Evolutionary conservation across 2,113 vertebrate species (phyloP).

Genomic region (Rousettus leschenaultii): DNA sequence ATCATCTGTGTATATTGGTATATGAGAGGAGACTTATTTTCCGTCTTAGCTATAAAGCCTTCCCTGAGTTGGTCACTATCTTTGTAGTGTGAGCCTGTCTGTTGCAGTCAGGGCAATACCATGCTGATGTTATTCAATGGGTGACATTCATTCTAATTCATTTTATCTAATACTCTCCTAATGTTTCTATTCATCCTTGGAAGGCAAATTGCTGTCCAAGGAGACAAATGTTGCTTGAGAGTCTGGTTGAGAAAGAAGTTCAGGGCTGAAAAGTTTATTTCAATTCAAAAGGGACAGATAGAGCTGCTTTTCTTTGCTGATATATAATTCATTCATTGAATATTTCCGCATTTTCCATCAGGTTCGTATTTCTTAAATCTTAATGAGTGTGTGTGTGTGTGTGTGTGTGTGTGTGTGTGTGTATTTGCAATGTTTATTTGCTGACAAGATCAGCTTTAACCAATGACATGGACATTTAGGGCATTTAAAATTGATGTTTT

Average conservation of each 20-base stretch:
- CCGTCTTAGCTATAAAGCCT: neutral
- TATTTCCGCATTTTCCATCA: neutral
- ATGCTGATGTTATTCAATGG: neutral
- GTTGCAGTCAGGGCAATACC: neutral
- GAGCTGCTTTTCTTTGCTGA: neutral
- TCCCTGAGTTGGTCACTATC: neutral
- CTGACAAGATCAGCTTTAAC: conserved; percentile 10
- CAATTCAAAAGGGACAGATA: neutral
- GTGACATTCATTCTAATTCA: neutral
- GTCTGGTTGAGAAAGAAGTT: neutral
- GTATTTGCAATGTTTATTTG: neutral
- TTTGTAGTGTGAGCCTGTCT: neutral
- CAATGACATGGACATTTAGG: neutral
- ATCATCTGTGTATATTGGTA: neutral
- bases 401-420: too few relatives aligned
- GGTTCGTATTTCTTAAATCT: neutral
- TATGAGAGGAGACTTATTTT: neutral
- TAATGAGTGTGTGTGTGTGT: neutral
- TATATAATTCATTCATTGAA: neutral
- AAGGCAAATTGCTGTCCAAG: neutral
- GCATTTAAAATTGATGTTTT: neutral
- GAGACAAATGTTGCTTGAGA: neutral
- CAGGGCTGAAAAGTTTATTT: neutral
- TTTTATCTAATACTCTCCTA: neutral
- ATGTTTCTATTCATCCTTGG: neutral